These are phyloP conservation scores for Palythoa grandiflora DNA, from an alignment of 92 coral and sea anemone species.

Conservation along the genomic window DNA sequence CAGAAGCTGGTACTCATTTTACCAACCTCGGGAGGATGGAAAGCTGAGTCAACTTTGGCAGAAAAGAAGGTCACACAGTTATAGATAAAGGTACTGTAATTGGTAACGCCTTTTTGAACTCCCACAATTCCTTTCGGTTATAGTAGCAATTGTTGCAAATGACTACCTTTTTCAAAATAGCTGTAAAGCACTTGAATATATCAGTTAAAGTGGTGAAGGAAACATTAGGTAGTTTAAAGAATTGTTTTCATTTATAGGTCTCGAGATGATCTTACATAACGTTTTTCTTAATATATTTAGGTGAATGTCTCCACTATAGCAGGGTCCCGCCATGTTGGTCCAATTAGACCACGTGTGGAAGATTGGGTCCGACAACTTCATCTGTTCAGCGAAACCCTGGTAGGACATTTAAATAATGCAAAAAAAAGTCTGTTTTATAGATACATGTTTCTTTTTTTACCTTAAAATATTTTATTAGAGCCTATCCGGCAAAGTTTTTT, in stretches of 20 bases:
- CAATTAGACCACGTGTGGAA: conserved; percentile 95
- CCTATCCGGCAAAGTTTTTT: too few species aligned
- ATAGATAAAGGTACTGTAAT: too few species aligned
- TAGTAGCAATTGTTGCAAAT: too few species aligned
- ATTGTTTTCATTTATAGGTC: not conserved
- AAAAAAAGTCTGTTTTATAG: not conserved
- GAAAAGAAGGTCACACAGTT: too few species aligned
- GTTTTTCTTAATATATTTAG: conserved; percentile 45
- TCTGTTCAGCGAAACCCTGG: conserved; percentile 96
- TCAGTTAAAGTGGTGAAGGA: too few species aligned
- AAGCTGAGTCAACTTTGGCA: too few species aligned
- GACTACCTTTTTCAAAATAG: too few species aligned
- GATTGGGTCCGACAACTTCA: conserved; percentile 98
- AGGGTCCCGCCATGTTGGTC: conserved; percentile 99
- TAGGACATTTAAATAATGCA: conserved; percentile 19
- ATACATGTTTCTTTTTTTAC: not conserved
- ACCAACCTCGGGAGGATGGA: too few species aligned
- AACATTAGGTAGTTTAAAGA: not conserved
- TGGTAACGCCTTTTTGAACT: too few species aligned
- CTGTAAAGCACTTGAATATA: too few species aligned
- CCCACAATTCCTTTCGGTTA: too few species aligned
- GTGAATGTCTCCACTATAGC: conserved; percentile 97
- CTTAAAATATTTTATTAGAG: not conserved
- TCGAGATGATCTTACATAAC: not conserved
- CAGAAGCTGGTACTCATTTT: too few species aligned